These are phyloP conservation scores for Phortica magna DNA, from an alignment of 2,888 invertebrate genomes.

Conservation along the genomic window DNA sequence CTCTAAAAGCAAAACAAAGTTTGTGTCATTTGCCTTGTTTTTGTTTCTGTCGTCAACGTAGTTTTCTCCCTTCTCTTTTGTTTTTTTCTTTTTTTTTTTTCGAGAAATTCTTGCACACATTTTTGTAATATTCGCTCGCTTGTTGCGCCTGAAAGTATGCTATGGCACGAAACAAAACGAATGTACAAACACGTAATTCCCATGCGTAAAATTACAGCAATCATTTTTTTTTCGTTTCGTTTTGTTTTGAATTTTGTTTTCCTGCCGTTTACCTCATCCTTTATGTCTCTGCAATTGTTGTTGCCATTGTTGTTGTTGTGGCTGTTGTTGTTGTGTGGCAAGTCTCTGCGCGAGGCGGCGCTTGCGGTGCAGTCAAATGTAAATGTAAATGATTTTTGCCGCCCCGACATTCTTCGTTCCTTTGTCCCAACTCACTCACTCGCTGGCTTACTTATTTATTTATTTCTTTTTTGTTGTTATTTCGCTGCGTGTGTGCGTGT, in stretches of 20 bases:
- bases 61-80: not conserved
- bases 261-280: not conserved
- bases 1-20: not conserved
- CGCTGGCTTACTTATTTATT: too few relatives aligned
- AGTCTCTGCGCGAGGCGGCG: too few relatives aligned
- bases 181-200: not conserved
- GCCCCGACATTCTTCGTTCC: too few relatives aligned
- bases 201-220: constrained; percentile 17
- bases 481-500: too few relatives aligned
- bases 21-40: not conserved
- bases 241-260: not conserved
- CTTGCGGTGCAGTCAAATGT: too few relatives aligned
- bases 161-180: not conserved
- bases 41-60: not conserved
- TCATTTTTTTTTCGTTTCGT: not conserved
- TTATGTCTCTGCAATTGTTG: not conserved
- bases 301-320: not conserved
- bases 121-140: constrained; percentile 10
- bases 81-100: not conserved
- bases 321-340: not conserved
- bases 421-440: too few relatives aligned
- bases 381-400: too few relatives aligned
- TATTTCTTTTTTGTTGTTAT: too few relatives aligned
- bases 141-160: constrained; percentile 19
- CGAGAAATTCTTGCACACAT: not conserved